Percentiles rank a stretch among this genome's conserved stretches.
These are phyloP conservation scores for Nomada lathburiana DNA, from an alignment of 2,888 invertebrate genomes.

Conservation along the genomic window DNA sequence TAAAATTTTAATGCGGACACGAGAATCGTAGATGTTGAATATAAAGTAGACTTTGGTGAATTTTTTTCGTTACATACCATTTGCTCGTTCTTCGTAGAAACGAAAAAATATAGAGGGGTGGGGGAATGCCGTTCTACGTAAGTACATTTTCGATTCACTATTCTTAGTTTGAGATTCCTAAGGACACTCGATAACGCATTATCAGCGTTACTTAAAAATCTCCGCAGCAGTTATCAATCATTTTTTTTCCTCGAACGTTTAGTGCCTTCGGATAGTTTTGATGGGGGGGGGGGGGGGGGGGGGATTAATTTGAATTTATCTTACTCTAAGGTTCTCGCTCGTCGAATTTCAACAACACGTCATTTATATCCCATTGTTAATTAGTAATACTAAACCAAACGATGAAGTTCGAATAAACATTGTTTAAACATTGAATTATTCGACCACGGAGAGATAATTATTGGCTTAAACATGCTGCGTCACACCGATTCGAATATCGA, in stretches of 20 bases:
- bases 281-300: accelerated
- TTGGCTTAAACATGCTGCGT: background rate
- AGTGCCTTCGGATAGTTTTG: too few relatives aligned
- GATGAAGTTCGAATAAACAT: background rate
- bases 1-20: background rate
- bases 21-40: background rate
- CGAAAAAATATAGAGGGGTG: background rate
- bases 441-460: background rate
- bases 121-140: background rate
- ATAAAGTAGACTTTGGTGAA: background rate
- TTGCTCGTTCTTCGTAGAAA: background rate
- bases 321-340: background rate
- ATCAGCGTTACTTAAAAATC: too few relatives aligned
- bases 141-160: background rate
- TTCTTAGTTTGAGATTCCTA: background rate
- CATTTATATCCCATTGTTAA: background rate
- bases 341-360: background rate
- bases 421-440: background rate
- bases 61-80: too few relatives aligned
- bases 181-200: background rate
- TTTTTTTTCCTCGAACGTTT: too few relatives aligned
- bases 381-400: background rate
- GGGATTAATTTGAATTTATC: too few relatives aligned
- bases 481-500: background rate
- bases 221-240: too few relatives aligned